Conservation (phyloP, 2,113 vertebrate genomes). For the Gallinago jamesoni region DNA sequence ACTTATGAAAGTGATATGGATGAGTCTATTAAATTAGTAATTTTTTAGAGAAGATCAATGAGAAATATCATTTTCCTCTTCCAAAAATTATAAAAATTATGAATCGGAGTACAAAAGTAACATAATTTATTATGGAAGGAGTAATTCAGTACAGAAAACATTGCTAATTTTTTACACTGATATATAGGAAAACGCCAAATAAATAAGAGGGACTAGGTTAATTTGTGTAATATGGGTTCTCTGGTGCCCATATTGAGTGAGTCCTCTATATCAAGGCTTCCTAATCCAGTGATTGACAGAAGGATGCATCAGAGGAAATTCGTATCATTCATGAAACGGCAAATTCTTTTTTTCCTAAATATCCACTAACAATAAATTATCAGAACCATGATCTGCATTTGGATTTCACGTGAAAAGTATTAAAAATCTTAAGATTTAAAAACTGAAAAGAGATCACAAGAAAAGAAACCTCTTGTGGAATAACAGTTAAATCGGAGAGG, state of each 20-base stretch:
- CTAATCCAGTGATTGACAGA: neutral
- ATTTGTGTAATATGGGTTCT: neutral
- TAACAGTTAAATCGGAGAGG: neutral
- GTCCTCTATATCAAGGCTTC: neutral
- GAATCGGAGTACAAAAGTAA: neutral
- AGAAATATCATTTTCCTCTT: neutral
- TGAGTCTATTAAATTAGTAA: neutral
- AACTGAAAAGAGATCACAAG: neutral
- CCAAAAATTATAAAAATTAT: neutral
- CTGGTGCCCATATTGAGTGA: neutral
- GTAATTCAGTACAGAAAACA: neutral
- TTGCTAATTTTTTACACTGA: neutral
- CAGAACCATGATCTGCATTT: neutral
- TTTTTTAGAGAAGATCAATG: neutral
- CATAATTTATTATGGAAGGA: neutral
- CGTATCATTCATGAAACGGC: rapidly evolving
- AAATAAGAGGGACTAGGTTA: neutral
- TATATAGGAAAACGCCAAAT: neutral
- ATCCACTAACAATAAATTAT: neutral
- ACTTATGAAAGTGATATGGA: neutral
- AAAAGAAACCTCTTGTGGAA: neutral
- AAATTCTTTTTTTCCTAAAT: neutral
- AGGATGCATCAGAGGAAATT: neutral
- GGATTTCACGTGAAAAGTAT: neutral
- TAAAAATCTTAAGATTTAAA: neutral